A percentile compares a stretch with the other conserved stretches of the same genome.
Evolutionary conservation across 2,888 invertebrate species (phyloP).

Genomic region (Anorthoa munda): DNA sequence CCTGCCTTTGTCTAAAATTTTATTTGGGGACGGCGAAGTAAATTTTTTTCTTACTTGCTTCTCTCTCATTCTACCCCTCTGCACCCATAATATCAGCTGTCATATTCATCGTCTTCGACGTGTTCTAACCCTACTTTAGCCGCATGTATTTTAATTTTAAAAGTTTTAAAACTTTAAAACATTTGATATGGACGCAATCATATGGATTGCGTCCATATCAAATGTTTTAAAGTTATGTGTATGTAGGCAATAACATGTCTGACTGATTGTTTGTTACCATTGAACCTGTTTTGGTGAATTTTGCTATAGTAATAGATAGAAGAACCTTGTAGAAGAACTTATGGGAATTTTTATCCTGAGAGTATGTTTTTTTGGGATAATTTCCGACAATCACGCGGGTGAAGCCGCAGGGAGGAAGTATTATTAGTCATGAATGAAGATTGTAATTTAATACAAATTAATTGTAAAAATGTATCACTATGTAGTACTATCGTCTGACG

Average conservation of each 20-base stretch:
- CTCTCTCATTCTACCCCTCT: background rate
- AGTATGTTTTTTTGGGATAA: too few relatives aligned
- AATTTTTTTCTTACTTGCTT: background rate
- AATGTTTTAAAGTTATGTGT: too few relatives aligned
- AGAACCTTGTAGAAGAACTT: too few relatives aligned
- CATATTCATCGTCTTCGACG: background rate
- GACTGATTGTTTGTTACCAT: too few relatives aligned
- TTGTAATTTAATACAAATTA: background rate
- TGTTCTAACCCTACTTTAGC: background rate
- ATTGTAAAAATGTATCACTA: background rate
- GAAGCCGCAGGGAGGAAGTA: too few relatives aligned
- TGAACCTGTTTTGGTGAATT: too few relatives aligned
- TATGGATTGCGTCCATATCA: too few relatives aligned
- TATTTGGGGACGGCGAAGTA: background rate
- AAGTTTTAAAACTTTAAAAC: background rate
- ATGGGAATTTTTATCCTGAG: too few relatives aligned
- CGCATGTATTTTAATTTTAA: background rate
- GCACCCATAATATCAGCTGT: background rate
- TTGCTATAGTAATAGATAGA: too few relatives aligned
- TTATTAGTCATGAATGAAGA: conserved; percentile 5
- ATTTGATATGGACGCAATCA: too few relatives aligned
- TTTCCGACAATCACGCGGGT: too few relatives aligned
- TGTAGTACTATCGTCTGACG: background rate
- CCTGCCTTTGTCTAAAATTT: background rate
- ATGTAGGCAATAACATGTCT: too few relatives aligned